Percentiles rank a stretch among this genome's conserved stretches.
These are phyloP conservation scores for Chloroceryle inda DNA, from an alignment of 2,797 vertebrate species.

Conservation along the genomic window DNA sequence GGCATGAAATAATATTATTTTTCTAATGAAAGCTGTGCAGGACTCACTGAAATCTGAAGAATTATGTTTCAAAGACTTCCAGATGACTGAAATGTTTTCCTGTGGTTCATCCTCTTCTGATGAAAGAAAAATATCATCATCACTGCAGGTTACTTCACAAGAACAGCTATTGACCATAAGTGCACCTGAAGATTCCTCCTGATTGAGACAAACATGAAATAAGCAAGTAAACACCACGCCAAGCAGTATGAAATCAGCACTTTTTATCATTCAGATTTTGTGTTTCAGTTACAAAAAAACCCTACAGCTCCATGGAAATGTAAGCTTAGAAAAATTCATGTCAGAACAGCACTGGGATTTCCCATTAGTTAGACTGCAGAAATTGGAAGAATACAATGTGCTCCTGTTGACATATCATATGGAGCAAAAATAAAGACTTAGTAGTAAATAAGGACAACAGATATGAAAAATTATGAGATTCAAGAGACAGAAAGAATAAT, in stretches of 20 bases:
- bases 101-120: slow-evolving; percentile 19
- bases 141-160: slow-evolving; percentile 30
- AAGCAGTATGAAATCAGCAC: neutral
- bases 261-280: neutral
- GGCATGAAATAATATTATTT: neutral
- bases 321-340: neutral
- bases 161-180: slow-evolving; percentile 41
- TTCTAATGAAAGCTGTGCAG: neutral
- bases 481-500: neutral
- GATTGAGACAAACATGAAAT: slow-evolving; percentile 33
- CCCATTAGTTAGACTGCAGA: neutral
- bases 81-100: slow-evolving; percentile 24
- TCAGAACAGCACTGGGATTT: neutral
- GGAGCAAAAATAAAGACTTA: neutral
- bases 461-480: neutral
- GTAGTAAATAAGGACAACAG: neutral
- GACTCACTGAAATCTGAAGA: slow-evolving; percentile 58
- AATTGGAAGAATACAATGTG: neutral
- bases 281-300: neutral
- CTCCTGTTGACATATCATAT: neutral
- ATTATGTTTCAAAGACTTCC: slow-evolving; percentile 34
- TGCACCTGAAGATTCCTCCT: neutral
- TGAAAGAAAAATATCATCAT: neutral
- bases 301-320: neutral
- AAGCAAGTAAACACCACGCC: neutral